Evolutionary conservation across 2,797 vertebrate genomes (phyloP).

Genomic region (Mallotus villosus): DNA sequence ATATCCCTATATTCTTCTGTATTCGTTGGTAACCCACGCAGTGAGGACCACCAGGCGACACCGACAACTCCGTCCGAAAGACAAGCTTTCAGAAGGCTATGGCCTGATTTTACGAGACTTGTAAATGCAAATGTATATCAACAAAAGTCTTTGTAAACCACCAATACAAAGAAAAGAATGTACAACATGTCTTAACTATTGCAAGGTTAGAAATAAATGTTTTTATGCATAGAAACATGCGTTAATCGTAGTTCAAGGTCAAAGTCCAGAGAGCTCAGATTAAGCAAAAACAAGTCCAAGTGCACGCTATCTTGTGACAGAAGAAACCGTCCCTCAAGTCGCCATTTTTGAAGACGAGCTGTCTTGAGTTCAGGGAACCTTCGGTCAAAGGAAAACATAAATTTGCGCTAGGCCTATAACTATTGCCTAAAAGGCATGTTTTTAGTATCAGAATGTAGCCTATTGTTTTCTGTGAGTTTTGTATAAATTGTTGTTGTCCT

Average conservation of each 20-base stretch:
- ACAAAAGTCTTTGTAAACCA: constrained; percentile 22
- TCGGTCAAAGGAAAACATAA: neutral
- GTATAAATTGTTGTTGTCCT: neutral
- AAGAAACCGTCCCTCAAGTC: neutral
- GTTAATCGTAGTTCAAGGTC: constrained; percentile 54
- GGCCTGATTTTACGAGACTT: constrained; percentile 42
- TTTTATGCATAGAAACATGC: neutral
- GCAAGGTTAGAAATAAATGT: neutral
- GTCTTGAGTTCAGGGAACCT: neutral
- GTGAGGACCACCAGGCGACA: constrained; percentile 17
- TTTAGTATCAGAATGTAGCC: no score
- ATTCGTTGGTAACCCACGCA: constrained; percentile 6
- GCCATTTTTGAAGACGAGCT: neutral
- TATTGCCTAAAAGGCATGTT: no score
- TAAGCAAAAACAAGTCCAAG: constrained; percentile 52
- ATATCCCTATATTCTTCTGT: constrained; percentile 7
- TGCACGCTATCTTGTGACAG: constrained; percentile 9
- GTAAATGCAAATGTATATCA: constrained; percentile 35
- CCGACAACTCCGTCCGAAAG: constrained; percentile 42
- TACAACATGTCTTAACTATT: neutral
- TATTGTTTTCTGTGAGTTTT: neutral
- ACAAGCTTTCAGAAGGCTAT: constrained; percentile 31
- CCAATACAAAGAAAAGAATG: neutral
- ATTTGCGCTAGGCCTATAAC: neutral
- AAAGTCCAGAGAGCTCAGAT: constrained; percentile 38